Evolutionary conservation across 2,113 vertebrate genomes (phyloP).

Genomic region (Leptodactylus fuscus): DNA sequence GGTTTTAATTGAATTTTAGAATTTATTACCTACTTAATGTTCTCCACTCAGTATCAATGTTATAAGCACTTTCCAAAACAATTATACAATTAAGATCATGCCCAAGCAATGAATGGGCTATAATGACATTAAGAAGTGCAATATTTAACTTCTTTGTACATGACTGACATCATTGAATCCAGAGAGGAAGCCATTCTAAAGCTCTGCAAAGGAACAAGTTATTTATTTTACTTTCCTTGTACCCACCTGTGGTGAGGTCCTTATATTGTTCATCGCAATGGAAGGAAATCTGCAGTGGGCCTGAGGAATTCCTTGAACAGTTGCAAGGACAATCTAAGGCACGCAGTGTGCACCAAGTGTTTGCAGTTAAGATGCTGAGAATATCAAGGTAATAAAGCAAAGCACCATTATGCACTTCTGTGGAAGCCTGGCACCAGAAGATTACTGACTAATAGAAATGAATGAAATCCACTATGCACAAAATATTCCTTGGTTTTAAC

Average conservation of each 20-base stretch:
- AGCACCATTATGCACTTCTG: background rate
- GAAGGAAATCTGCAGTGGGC: background rate
- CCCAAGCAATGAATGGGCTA: background rate
- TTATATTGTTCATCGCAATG: background rate
- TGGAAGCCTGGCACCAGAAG: background rate
- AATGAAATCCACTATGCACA: background rate
- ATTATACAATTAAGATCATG: background rate
- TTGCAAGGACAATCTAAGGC: background rate
- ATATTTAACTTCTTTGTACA: background rate
- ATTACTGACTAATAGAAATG: background rate
- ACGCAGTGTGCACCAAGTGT: background rate
- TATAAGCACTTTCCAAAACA: background rate
- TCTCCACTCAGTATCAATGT: background rate
- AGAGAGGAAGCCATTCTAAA: background rate
- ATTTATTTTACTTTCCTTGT: conserved; percentile 7
- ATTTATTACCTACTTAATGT: background rate
- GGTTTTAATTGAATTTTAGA: conserved; percentile 36
- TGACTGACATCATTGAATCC: background rate
- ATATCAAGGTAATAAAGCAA: background rate
- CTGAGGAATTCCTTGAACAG: background rate
- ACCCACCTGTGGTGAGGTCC: background rate
- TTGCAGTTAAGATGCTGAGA: background rate
- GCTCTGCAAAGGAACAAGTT: conserved; percentile 8
- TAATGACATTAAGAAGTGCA: conserved; percentile 25
- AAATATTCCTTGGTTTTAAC: background rate